phyloP scores from a whole-genome alignment of 2,888 invertebrate genomes.

The Meganola albula region DNA sequence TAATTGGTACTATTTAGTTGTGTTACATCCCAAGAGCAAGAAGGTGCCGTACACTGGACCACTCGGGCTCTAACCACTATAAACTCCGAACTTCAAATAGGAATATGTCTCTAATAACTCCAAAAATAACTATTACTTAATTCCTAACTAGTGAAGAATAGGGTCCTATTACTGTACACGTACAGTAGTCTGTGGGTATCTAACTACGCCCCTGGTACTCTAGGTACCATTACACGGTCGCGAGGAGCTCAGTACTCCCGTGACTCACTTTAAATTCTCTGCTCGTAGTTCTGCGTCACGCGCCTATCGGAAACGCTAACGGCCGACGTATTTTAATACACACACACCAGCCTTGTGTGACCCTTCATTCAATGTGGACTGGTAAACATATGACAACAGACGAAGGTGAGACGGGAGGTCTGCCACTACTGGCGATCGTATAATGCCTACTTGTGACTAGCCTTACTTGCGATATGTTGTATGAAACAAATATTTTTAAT shows the following conservation, averaged over 20 bases:
- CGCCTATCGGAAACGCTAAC: constrained; percentile 71
- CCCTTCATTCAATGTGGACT: constrained; percentile 21
- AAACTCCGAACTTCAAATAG: no score
- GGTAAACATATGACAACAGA: constrained; percentile 9
- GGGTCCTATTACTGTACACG: no score
- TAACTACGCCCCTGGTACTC: no score
- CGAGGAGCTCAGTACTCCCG: constrained; percentile 25
- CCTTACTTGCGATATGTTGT: constrained; percentile 23
- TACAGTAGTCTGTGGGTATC: no score
- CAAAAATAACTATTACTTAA: no score
- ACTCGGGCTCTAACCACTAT: no score
- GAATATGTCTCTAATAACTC: no score
- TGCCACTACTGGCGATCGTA: constrained; percentile 15
- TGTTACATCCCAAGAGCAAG: no score
- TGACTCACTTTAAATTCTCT: constrained; percentile 60
- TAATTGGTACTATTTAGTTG: no score
- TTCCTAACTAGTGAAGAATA: no score
- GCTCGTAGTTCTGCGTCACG: constrained; percentile 57
- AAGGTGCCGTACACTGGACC: no score
- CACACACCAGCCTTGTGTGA: constrained; percentile 20
- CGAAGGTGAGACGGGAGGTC: constrained; percentile 27
- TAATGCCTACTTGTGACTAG: constrained; percentile 23
- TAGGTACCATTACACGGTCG: no score
- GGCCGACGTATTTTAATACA: constrained; percentile 57
- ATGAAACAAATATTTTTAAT: constrained; percentile 27